Evolutionary conservation across 2,797 vertebrate genomes (phyloP), one percentile per base, ranked within the genome.

Genomic region (Lacerta viridis): DNA sequence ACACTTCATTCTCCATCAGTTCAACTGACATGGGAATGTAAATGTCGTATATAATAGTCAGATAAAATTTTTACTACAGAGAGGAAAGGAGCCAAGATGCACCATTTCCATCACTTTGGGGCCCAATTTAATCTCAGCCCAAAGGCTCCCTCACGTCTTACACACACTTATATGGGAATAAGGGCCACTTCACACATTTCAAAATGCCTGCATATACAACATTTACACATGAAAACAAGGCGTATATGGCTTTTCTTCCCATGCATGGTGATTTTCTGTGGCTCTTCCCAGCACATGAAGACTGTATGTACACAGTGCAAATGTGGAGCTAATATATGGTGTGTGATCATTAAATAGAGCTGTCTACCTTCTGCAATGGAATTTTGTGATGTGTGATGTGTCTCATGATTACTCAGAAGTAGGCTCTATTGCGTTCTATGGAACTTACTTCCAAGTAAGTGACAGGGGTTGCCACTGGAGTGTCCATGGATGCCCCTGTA

Each of bases 1-100:
- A 94, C 95, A 93, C 94, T 96, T 97, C 95, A 91, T 96, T 96
- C 95, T 97, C 95, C 94, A 95, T 95, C 95, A 96, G 92, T 71
- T 94, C 93, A 95, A 93, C 95, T 95, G 95, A 94, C 96, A 94
- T 92, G 87, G 90, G 90, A 96, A 96, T 92, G 93, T 95, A 94
- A 96, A 96, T 96, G 94, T 91, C 20, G 0, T 91, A 91, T 91
- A 90, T 91, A 95, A 90, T 89, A 95, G 94, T 95, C 95, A 94
- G 55, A 91, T 89, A 90, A 95, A 90, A 93, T 93, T 94, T 87
- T 94, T 93, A 90, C 90, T 91, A 89, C 79, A 20, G 20, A 0
- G 88, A 59, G 91, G 72, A 83, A 33, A 75, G 90, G 91, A 92
- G 91, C 88, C 88, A 78, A n/a, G 72, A 83, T 61, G 72, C 75